Base-by-base conservation (phyloP, 30 jellyfish, hydroid and myxozoan species). In the Mastigias papua region DNA sequence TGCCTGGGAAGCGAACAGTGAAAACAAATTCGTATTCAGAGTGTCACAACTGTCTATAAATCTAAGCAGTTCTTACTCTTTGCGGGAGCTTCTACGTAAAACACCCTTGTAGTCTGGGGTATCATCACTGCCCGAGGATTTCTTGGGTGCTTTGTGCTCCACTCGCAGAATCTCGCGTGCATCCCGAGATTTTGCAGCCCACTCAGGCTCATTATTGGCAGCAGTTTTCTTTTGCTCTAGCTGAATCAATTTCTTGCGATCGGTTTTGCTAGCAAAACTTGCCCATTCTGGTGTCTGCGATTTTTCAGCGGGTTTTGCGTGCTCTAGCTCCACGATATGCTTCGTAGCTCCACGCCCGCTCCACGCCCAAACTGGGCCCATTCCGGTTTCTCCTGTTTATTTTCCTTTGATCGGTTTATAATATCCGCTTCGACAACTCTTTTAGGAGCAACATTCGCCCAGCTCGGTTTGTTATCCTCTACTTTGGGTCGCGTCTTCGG, bases 201-300 rank as follows among this genome's bases (percentile, higher is more conserved):
- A 84, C 34, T 84, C 93, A 22, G 93, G 93, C 67, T 84, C 86
- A 26, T n/a, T 66, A n/a, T 32, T 84, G 22, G 25, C 74, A 15
- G 60, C 61, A 34, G 86, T n/a, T 30, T 84, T 84, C 86, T 71
- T 84, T 20, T 33, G 81, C 78, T 84, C 93, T 68, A 84, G 42
- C 22, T 84, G 69, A 19, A 72, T 72, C 87, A 84, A 61, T 22
- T 82, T 57, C 42, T 72, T 69, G 37, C 86, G 72, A 34, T 84
- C 87, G 2, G 93, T 84, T 71, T 50, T 84, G 72, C 48, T 82
- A 19, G 35, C 93, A 29, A 84, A 77, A 60, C 50, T 61, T 19
- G 93, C 93, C 93, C 93, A 84, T 51, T 84, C 93, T 1, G 93
- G 93, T 2, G 93, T 42, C 68, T 69, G 83, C 15, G 87, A 16